A percentile compares a stretch with the other conserved stretches of the same genome.
phyloP scores from a whole-genome alignment of 2,113 vertebrate species.

The Saguinus midas region DNA sequence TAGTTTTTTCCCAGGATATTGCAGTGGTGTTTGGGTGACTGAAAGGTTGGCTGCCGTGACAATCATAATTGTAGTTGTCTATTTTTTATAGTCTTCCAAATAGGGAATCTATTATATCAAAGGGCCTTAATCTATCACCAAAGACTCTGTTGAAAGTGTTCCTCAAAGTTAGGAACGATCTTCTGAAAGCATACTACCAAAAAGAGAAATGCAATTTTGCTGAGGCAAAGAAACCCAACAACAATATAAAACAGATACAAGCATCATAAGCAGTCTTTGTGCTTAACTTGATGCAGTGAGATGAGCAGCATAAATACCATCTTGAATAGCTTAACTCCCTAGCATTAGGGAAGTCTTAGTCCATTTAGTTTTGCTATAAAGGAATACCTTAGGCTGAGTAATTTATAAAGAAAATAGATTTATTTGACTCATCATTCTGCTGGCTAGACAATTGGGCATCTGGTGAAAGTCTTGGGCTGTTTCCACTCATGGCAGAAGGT shows the following conservation, averaged over 20 bases:
- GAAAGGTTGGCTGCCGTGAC: not conserved
- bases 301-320: not conserved
- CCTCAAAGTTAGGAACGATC: not conserved
- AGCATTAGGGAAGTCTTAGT: not conserved
- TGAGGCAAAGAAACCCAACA: not conserved
- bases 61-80: not conserved
- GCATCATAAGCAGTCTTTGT: not conserved
- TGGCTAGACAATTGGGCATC: no score
- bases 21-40: not conserved
- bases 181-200: constrained; percentile 1
- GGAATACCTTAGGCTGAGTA: not conserved
- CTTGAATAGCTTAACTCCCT: not conserved
- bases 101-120: not conserved
- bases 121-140: not conserved
- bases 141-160: not conserved
- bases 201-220: not conserved
- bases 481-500: no score
- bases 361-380: not conserved
- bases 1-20: not conserved
- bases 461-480: no score
- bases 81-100: not conserved
- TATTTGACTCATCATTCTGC: not conserved
- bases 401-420: not conserved
- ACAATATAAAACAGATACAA: not conserved
- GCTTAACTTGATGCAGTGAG: not conserved